Conservation (phyloP, 2,113 vertebrate species). For the Caretta caretta region DNA sequence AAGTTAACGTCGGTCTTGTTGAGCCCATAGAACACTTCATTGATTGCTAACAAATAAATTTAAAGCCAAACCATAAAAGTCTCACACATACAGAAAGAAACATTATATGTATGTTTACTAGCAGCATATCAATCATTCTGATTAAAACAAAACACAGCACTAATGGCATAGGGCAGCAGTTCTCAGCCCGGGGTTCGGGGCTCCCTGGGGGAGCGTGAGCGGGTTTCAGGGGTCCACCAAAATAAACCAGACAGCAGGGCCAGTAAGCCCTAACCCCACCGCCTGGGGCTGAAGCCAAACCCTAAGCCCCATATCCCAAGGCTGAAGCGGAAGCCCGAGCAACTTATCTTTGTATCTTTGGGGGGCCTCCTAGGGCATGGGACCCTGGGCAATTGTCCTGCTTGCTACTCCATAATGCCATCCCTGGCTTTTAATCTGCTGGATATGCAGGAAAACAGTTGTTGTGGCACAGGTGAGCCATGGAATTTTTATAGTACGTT, state of each 20-base stretch:
- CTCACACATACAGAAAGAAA: conserved; percentile 49
- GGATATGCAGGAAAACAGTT: not conserved
- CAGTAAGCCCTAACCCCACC: not conserved
- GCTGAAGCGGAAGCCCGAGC: not conserved
- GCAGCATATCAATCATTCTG: conserved; percentile 42
- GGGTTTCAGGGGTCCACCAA: not conserved
- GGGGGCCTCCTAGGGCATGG: not conserved
- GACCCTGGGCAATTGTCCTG: not conserved
- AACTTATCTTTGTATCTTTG: not conserved
- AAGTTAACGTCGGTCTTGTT: conserved; percentile 64
- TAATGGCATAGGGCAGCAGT: not conserved
- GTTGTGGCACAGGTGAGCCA: not conserved
- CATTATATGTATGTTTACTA: conserved; percentile 46
- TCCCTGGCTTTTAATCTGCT: not conserved
- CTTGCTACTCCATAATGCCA: not conserved
- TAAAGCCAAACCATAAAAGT: conserved; percentile 64
- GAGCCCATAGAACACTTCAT: conserved; percentile 12
- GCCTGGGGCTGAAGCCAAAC: no score
- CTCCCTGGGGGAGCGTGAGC: not conserved
- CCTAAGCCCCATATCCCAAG: no score
- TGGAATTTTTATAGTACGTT: not conserved
- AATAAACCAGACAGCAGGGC: not conserved
- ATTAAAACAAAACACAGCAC: conserved; percentile 64
- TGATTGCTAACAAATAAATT: conserved; percentile 53
- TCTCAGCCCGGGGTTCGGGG: not conserved